Evolutionary conservation across 2,888 invertebrate species (phyloP), one percentile per base, ranked within the genome.

Genomic region (Cheilosia scutellata): DNA sequence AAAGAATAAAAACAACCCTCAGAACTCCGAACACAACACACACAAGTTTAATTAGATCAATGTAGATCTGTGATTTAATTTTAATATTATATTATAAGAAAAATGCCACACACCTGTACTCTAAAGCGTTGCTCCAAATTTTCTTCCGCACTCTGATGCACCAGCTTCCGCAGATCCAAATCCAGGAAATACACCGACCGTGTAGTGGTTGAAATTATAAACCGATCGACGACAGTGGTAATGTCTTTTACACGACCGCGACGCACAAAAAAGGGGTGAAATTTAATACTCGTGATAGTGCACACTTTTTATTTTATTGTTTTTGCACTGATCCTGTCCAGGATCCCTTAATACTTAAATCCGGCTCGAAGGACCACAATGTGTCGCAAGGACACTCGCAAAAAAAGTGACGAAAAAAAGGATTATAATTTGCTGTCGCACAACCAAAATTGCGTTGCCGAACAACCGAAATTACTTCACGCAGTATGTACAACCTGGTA

Each of bases 71-170:
- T n/a, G 42, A 42, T n/a, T 42, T 42, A 42, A n/a, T 11, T 33
- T 42, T 42, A n/a, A 42, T 5, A 5, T 5, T n/a, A n/a, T 42
- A 42, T n/a, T 42, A 42, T n/a, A 42, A 42, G 42, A 51, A 27
- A 51, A 51, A 51, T 51, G 51, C 51, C 29, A 51, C 29, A 51
- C 51, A 51, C 51, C 51, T 51, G 51, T 51, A 20, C 11, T 51
- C 2, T 27, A 42, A 27, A 9, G 47, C 27, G 51, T 51, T 51
- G 51, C 55, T 33, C 20, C 33, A 42, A n/a, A 3, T 5, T 5
- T 42, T 42, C 42, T 42, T 42, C 42, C 4, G 33, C 33, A n/a
- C 42, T 33, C 33, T 33, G 33, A 33, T 33, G 9, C 33, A 33
- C 33, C 33, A 7, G 33, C 33, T 33, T 42, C n/a, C 42, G 42